Evolutionary conservation across 1,140 invertebrate genomes (phyloP).

Genomic region (Adelges cooleyi): DNA sequence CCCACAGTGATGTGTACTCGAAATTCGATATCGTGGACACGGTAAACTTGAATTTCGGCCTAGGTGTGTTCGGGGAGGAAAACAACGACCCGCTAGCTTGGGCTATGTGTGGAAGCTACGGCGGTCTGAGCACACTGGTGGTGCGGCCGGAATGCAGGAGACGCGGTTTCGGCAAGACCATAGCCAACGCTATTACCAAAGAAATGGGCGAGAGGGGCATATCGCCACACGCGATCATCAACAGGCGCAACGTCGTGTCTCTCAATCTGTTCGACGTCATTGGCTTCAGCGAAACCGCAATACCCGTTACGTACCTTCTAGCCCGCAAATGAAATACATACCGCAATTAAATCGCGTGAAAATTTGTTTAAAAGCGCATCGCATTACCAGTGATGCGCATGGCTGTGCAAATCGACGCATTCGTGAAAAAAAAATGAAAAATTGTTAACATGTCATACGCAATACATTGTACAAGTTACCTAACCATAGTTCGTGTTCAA

Average conservation of each 20-base stretch:
- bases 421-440: too few relatives aligned
- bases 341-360: too few relatives aligned
- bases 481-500: too few relatives aligned
- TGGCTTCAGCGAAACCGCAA: background rate
- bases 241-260: constrained; percentile 6
- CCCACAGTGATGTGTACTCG: constrained; percentile 31
- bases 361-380: too few relatives aligned
- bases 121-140: constrained; percentile 27
- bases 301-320: too few relatives aligned
- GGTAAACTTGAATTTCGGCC: constrained; percentile 20
- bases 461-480: too few relatives aligned
- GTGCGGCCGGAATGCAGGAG: background rate
- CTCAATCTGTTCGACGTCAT: background rate
- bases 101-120: constrained; percentile 32
- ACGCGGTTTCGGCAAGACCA: constrained; percentile 24
- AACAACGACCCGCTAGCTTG: constrained; percentile 25
- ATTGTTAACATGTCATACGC: too few relatives aligned
- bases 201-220: constrained; percentile 23
- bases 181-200: constrained; percentile 20
- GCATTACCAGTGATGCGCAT: too few relatives aligned
- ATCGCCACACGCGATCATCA: constrained; percentile 28
- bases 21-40: constrained; percentile 29
- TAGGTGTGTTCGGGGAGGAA: constrained; percentile 21
- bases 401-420: too few relatives aligned
- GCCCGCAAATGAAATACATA: too few relatives aligned